Evolutionary conservation across 1,140 invertebrate genomes (phyloP).

Genomic region (Sarcophaga peregrina): DNA sequence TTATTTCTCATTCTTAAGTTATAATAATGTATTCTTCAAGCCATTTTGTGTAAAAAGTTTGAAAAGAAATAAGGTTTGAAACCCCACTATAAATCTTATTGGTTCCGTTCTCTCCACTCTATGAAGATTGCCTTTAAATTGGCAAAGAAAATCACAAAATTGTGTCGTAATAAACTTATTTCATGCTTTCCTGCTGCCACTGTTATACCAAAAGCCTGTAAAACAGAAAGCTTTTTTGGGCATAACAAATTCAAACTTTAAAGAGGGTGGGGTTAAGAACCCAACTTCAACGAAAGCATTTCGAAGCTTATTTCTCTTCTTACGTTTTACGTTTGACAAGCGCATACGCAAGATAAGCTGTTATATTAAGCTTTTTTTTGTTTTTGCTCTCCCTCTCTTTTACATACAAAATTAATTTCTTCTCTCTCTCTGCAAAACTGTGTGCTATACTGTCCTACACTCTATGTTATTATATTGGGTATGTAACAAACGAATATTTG

Average conservation of each 20-base stretch:
- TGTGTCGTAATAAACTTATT: too few species aligned
- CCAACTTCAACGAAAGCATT: not conserved
- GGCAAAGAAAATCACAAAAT: too few species aligned
- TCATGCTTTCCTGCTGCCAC: too few species aligned
- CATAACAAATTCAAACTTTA: not conserved
- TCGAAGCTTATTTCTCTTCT: not conserved
- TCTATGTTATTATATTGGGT: not conserved
- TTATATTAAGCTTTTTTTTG: constrained; percentile 22
- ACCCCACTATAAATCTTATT: not conserved
- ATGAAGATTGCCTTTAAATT: too few species aligned
- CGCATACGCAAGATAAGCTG: not conserved
- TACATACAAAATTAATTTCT: not conserved
- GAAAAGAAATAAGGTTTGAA: not conserved
- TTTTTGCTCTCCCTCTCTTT: not conserved
- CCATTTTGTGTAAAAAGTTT: too few species aligned
- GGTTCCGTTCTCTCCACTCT: too few species aligned
- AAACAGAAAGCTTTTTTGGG: not conserved
- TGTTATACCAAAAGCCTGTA: not conserved
- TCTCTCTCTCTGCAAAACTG: not conserved
- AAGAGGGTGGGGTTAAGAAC: not conserved
- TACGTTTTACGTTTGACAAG: too few species aligned
- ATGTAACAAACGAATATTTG: not conserved
- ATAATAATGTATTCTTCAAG: too few species aligned
- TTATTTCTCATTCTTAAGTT: too few species aligned
- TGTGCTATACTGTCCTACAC: constrained; percentile 29